Conservation (phyloP, 2,888 invertebrate species). For the Lymantria monacha region DNA sequence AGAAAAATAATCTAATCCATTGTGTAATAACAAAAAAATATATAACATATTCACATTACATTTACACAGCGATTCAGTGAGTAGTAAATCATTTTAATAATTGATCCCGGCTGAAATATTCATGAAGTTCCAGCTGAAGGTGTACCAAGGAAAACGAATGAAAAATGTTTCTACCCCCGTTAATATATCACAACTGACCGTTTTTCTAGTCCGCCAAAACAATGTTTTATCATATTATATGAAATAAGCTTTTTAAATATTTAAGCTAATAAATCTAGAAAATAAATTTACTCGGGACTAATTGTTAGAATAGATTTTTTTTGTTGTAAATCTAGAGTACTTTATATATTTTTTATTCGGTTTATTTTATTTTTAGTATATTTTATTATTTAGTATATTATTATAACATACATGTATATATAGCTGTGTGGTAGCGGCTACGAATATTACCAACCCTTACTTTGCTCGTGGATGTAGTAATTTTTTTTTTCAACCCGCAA, state of each 20-base stretch:
- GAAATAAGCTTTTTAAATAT: neutral
- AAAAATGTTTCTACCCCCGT: slow-evolving; percentile 61
- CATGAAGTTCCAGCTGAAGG: slow-evolving; percentile 72
- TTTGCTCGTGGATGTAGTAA: no score
- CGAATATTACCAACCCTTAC: no score
- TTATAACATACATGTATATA: no score
- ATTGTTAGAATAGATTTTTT: no score
- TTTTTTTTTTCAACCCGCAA: no score
- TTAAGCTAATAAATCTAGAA: no score
- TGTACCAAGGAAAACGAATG: slow-evolving; percentile 65
- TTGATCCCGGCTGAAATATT: slow-evolving; percentile 78
- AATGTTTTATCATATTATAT: slow-evolving; percentile 32
- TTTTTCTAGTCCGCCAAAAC: slow-evolving; percentile 37
- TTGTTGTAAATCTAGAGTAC: no score
- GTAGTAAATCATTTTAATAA: slow-evolving; percentile 81
- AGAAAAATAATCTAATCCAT: neutral
- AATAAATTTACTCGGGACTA: no score
- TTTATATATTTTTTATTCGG: no score
- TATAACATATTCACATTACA: slow-evolving; percentile 46
- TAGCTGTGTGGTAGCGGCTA: no score
- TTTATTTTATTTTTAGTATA: no score
- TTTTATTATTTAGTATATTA: no score
- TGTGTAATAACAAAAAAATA: slow-evolving; percentile 41
- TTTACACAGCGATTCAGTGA: slow-evolving; percentile 49
- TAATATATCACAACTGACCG: slow-evolving; percentile 63